A percentile compares a stretch with the other conserved stretches of the same genome.
Conservation (phyloP, 2,797 vertebrate species). For the Naso thynnoides region DNA sequence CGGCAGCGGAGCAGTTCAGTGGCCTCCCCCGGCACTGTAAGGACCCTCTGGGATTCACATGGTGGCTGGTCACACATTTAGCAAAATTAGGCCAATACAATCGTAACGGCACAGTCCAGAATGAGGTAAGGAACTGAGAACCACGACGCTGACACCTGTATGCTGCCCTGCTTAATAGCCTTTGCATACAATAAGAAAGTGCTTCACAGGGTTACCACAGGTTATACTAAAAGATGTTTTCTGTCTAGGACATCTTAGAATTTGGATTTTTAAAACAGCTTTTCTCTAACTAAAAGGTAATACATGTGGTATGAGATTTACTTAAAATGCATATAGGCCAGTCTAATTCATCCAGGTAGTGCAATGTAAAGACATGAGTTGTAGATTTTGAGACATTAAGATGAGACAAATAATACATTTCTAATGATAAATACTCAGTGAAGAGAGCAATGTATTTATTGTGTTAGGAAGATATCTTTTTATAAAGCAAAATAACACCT, state of each 20-base stretch:
- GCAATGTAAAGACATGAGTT: neutral
- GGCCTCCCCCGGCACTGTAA: conserved; percentile 84
- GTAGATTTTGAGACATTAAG: conserved; percentile 11
- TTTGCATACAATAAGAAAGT: neutral
- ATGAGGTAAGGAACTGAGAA: conserved; percentile 81
- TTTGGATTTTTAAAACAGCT: neutral
- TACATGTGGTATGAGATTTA: neutral
- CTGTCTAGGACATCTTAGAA: neutral
- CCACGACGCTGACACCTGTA: neutral
- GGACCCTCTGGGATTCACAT: conserved; percentile 93
- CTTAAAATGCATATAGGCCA: neutral
- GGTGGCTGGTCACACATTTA: conserved; percentile 94
- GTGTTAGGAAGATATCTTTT: too few species aligned
- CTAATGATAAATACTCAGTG: too few species aligned
- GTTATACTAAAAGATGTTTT: neutral
- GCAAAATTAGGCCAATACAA: conserved; percentile 89
- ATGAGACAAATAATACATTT: too few species aligned
- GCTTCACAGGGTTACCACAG: neutral
- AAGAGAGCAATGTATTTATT: too few species aligned
- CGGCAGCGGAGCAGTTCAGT: conserved; percentile 62
- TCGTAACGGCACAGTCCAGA: conserved; percentile 86
- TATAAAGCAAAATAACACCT: too few species aligned
- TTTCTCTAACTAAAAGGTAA: neutral
- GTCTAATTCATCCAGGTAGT: neutral
- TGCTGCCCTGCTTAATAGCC: conserved; percentile 28